Base-by-base conservation (phyloP, 2,113 vertebrate species). In the Parus major region DNA sequence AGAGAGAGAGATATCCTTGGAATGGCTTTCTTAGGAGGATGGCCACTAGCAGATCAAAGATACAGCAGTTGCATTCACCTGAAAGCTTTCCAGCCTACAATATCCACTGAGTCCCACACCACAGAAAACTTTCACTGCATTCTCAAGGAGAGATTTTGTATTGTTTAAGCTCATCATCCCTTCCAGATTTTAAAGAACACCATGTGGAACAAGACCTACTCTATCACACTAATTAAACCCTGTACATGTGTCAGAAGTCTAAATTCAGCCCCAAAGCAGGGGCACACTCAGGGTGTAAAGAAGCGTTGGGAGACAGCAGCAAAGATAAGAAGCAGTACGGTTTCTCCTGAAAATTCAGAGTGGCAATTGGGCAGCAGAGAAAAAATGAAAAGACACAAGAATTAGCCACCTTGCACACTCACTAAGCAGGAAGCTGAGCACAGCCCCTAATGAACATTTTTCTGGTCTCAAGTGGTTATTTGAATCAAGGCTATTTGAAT, bases 1-100 rank as follows among this genome's bases (percentile, higher is more conserved):
- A 95, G 59, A 86, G 28, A 57, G 39, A 91, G 59, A 93, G n/a
- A 84, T 50, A 66, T 81, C 70, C 61, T 88, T 41, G 66, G 53
- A 72, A 88, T 44, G 27, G 50, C 59, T 85, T 79, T 79, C 85
- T 76, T 39, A 71, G 21, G 59, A 83, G 41, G n/a, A 92, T 12
- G 15, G n/a, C 25, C 36, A 72, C 25, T 0, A 3, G 22, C 0
- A 92, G 79, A 47, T 44, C n/a, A 83, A 53, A 86, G 36, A 59
- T n/a, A 82, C 76, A 61, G 68, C 31, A 65, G 81, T 2, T 7
- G 7, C 12, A 71, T 53, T 72, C 3, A 2, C 41, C 28, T 64
- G 68, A 79, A 46, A 57, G 65, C 15, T n/a, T 76, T 88, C 66
- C 63, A 80, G 27, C 17, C 13, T n/a, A 31, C 6, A 23, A 60